Base-by-base conservation (phyloP, 2,888 invertebrate species). In the Willowsia nigromaculata region DNA sequence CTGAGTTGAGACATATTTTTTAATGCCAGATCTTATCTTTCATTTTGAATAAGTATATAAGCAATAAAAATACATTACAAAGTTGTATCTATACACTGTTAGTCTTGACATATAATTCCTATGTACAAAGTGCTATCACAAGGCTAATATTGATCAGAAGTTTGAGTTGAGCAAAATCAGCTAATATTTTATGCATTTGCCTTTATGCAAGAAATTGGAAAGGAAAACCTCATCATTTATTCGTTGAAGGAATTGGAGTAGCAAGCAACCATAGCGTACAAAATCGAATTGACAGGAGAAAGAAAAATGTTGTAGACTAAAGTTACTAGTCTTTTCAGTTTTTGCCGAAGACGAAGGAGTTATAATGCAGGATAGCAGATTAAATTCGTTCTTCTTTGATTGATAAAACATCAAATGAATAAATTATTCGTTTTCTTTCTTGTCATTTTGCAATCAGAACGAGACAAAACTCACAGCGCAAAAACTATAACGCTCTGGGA, bases 1-100 rank as follows among this genome's bases (percentile, higher is more conserved):
- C 25, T 84, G 56, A 84, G 15, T 84, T 84, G 84, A 74, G 40
- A 84, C 71, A 84, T 56, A 71, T 84, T 84, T 84, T 82, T 59
- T 22, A 43, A 43, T 0, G 43, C 22, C 71, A 71, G 43, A 71
- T 25, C 22, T 43, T 43, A 65, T 33, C 13, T 6, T 27, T 59
- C 59, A 25, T 2, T 25, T 27, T 59, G 27, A 59, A 18, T 59
- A 27, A 53, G 11, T 59, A 7, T 27, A 18, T 59, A 27, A 53
- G 11, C 27, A 27, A 37, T 71, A 18, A n/a, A 65, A 65, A 13
- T 71, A 71, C 37, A 59, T 59, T n/a, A n/a, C n/a, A n/a, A n/a
- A n/a, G n/a, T n/a, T n/a, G n/a, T n/a, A n/a, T n/a, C n/a, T n/a
- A n/a, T n/a, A n/a, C n/a, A n/a, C n/a, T n/a, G n/a, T n/a, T n/a